Percentiles rank a stretch among this genome's conserved stretches.
These are phyloP conservation scores for Zygothrica quintamaculata DNA, from an alignment of 2,888 invertebrate genomes.

Conservation along the genomic window DNA sequence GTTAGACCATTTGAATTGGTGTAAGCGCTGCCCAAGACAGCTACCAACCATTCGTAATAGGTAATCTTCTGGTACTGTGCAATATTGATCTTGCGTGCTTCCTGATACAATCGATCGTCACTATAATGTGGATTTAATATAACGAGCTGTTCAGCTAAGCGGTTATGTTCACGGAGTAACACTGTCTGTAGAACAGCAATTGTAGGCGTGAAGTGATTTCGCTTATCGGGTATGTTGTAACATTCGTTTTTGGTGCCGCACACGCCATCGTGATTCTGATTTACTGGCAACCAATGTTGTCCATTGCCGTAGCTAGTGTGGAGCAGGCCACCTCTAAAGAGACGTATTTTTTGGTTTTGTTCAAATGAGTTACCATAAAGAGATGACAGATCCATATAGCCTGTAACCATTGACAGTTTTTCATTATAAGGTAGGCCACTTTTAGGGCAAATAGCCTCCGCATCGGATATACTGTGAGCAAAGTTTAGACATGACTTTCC, in stretches of 20 bases:
- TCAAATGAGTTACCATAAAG: slow-evolving; percentile 90
- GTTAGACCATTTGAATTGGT: slow-evolving; percentile 72
- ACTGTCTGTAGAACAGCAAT: slow-evolving; percentile 84
- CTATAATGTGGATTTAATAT: slow-evolving; percentile 85
- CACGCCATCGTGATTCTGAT: slow-evolving; percentile 86
- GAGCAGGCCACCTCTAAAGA: slow-evolving; percentile 88
- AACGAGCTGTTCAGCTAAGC: slow-evolving; percentile 82
- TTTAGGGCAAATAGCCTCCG: slow-evolving; percentile 87
- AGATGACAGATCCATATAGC: slow-evolving; percentile 89
- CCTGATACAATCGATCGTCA: slow-evolving; percentile 85
- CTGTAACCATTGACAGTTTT: slow-evolving; percentile 85
- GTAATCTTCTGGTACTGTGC: slow-evolving; percentile 85
- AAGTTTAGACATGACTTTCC: slow-evolving; percentile 87
- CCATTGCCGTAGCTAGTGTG: slow-evolving; percentile 86
- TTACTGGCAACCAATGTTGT: slow-evolving; percentile 89
- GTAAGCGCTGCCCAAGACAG: slow-evolving; percentile 80
- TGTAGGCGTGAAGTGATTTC: slow-evolving; percentile 83
- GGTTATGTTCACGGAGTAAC: slow-evolving; percentile 85
- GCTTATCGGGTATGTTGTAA: slow-evolving; percentile 87
- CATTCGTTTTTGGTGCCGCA: slow-evolving; percentile 87
- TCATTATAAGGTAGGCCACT: slow-evolving; percentile 85
- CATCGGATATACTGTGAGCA: slow-evolving; percentile 88
- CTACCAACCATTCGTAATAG: slow-evolving; percentile 85
- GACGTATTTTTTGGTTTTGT: slow-evolving; percentile 87
- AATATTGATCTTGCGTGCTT: slow-evolving; percentile 84